Evolutionary conservation across 2,797 vertebrate species (phyloP), one percentile per base, ranked within the genome.

Genomic region (Allochrocebus solatus): DNA sequence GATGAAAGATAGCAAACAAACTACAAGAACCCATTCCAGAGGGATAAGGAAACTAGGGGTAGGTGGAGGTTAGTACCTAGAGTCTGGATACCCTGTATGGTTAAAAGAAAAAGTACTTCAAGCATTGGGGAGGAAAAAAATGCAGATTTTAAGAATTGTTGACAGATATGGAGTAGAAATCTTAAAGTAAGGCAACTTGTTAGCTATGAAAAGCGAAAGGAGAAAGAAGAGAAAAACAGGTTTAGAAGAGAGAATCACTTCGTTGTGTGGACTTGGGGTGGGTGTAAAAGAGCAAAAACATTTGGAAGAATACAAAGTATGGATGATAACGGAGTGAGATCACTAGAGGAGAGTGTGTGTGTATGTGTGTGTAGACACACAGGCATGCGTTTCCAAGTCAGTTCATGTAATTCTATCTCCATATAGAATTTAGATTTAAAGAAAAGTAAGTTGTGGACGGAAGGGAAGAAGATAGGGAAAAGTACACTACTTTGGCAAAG

Each of bases 41-140:
- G 81, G 36, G 17, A 61, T 59, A 88, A 61, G 61, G 78, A 90
- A 96, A 94, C 93, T 43, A 94, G 76, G 88, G 50, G 48, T 80
- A 82, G 88, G 85, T 95, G 85, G 94, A 89, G 80, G 88, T 93
- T 97, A 96, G 61, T 61, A 84, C 75, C 85, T 81, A 57, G 39
- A 92, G 70, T 92, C 81, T 87, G 76, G 70, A 50, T 55, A 78
- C 46, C 14, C 9, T 55, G 17, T 76, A 48, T 72, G 36, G 19
- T 80, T 48, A 75, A 91, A 92, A 50, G 81, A 79, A 8, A 57
- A 81, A 93, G 30, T 76, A 59, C 76, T 48, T 92, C 57, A 59
- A 85, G 43, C 84, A 14, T 95, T 92, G 30, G 53, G 53, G 53
- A 50, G 67, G 0, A 14, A 4, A n/a, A 41, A 61, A 46, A 24